Evolutionary conservation across 2,797 vertebrate genomes (phyloP).

Genomic region (Neoniphon sammara): DNA sequence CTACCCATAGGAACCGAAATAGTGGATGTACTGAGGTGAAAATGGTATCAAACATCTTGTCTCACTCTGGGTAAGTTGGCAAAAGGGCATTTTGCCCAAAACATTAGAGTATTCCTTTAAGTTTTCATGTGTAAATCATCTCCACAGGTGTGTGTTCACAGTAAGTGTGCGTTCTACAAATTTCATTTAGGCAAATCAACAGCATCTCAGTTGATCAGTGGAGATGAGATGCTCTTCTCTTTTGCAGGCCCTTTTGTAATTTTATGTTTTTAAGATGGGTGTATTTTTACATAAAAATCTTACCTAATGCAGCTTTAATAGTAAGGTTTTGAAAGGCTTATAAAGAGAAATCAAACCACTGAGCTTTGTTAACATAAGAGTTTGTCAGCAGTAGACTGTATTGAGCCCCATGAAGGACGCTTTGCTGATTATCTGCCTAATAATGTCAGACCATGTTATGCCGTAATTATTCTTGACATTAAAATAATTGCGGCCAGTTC

Average conservation of each 20-base stretch:
- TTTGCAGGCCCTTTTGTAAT: neutral
- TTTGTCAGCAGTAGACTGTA: constrained; percentile 21
- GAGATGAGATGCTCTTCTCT: neutral
- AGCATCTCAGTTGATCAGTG: neutral
- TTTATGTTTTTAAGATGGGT: constrained; percentile 3
- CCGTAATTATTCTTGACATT: constrained; percentile 49
- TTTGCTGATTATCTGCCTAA: constrained; percentile 42
- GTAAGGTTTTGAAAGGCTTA: neutral
- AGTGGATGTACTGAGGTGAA: too few species aligned
- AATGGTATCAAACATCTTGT: too few species aligned
- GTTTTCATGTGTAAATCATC: too few species aligned
- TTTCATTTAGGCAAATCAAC: neutral
- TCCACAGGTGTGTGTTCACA: too few species aligned
- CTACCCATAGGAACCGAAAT: too few species aligned
- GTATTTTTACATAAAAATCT: neutral
- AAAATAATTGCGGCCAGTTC: constrained; percentile 48
- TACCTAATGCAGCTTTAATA: neutral
- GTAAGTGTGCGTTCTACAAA: neutral
- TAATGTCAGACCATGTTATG: constrained; percentile 42
- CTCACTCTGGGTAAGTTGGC: too few species aligned
- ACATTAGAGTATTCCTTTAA: too few species aligned
- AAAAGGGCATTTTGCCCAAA: too few species aligned
- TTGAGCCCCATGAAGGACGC: constrained; percentile 14
- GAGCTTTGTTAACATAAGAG: neutral
- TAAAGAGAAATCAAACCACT: too few species aligned